Evolutionary conservation across 2,797 vertebrate species (phyloP).

Genomic region (Xiphorhynchus erythropygius): DNA sequence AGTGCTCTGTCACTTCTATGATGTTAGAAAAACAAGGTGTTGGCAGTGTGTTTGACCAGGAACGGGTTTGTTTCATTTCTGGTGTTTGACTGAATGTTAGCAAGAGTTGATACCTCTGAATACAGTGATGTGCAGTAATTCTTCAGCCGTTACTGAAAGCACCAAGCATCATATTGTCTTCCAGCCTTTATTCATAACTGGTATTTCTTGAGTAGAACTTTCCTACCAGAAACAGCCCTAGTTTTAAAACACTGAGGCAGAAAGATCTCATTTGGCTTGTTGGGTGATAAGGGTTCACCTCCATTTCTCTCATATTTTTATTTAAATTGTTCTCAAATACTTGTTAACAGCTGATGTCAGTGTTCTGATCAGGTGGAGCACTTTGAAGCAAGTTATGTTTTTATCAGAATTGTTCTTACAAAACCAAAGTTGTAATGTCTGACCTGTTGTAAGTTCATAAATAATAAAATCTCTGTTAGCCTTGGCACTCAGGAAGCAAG

Average conservation of each 20-base stretch:
- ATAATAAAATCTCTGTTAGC: neutral
- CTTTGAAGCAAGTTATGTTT: neutral
- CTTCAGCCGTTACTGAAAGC: neutral
- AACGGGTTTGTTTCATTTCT: neutral
- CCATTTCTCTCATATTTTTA: neutral
- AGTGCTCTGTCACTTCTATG: neutral
- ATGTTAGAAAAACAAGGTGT: neutral
- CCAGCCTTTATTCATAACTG: neutral
- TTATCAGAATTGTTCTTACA: neutral
- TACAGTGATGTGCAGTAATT: neutral
- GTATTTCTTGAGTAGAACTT: neutral
- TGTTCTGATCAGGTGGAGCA: neutral
- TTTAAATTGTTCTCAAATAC: neutral
- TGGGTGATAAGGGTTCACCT: neutral
- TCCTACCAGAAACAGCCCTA: neutral
- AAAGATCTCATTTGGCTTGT: neutral
- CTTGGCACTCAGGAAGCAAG: neutral
- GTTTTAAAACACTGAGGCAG: neutral
- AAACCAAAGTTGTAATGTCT: neutral
- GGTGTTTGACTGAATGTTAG: neutral
- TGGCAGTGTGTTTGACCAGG: neutral
- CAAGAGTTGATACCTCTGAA: neutral
- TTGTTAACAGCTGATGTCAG: neutral
- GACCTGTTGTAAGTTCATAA: neutral
- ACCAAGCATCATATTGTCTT: neutral